Conservation (phyloP, 1,140 invertebrate genomes). For the Euschistus heros region DNA sequence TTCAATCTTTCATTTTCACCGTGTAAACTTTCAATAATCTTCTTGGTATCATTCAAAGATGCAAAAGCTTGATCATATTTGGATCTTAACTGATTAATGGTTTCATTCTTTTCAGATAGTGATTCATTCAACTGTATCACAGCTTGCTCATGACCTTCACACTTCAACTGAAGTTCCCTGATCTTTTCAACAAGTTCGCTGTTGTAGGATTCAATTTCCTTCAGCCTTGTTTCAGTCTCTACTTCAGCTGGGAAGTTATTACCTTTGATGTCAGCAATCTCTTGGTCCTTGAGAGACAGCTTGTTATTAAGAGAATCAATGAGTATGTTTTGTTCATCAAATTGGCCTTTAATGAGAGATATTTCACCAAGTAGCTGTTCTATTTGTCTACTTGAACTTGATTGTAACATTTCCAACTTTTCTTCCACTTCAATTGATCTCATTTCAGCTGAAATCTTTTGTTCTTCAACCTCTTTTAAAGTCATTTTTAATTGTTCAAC, state of each 20-base stretch:
- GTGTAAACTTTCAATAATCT: background rate
- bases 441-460: slow-evolving; percentile 29
- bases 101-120: background rate
- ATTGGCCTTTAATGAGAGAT: slow-evolving; percentile 4
- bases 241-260: slow-evolving; percentile 4
- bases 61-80: background rate
- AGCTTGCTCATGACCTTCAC: slow-evolving; percentile 20
- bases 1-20: background rate
- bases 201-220: background rate
- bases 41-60: background rate
- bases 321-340: slow-evolving; percentile 2
- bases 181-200: slow-evolving; percentile 29
- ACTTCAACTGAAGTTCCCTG: slow-evolving; percentile 32
- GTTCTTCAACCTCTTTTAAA: slow-evolving; percentile 29
- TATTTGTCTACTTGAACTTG: background rate
- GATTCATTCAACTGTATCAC: background rate
- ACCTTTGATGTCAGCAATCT: slow-evolving; percentile 16
- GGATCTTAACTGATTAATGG: background rate
- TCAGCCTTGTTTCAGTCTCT: slow-evolving; percentile 1
- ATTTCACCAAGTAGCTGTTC: slow-evolving; percentile 21
- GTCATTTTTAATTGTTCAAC: slow-evolving; percentile 36
- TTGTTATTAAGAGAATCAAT: slow-evolving; percentile 21
- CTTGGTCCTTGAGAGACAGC: slow-evolving; percentile 22
- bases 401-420: slow-evolving; percentile 20
- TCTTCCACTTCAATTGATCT: slow-evolving; percentile 28